Base-by-base conservation (phyloP, 2,888 invertebrate species). In the Mythimna albipuncta region DNA sequence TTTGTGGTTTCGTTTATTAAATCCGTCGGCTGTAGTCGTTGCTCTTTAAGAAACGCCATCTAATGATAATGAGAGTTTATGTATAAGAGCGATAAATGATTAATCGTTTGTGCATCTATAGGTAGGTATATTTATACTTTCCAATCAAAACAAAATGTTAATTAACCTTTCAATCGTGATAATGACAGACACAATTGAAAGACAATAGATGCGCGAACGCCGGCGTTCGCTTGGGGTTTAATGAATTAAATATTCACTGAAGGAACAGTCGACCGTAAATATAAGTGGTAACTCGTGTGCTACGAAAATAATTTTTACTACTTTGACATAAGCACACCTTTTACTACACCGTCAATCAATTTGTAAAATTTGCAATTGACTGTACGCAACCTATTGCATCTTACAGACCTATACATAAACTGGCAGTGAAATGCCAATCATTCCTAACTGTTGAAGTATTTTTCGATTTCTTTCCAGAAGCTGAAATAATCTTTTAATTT, bases 1-100 rank as follows among this genome's bases (percentile, higher is more conserved):
- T 66, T 70, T 69, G 55, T 62, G 72, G 44, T 67, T 66, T 77
- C 54, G 11, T 57, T 63, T 62, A 50, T 79, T 65, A 58, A 64
- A 52, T 67, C 26, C 21, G 38, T 57, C 62, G 21, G n/a, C n/a
- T 21, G 57, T 26, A 47, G 55, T 41, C 62, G 32, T 66, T 66
- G 41, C 50, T 21, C 19, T 41, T 63, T 47, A 63, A 54, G 47
- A 35, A 64, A 35, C 10, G 13, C 19, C 52, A 64, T 26, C 38
- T 61, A 44, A 65, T 54, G 26, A 79, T 64, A 19, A 13, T 52
- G 13, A 38, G 63, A 32, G 19, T 61, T 64, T 55, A 19, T 55
- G 26, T 16, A 21, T 52, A 59, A 32, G 3, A 77, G 47, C 52
- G 26, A 41, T 62, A 54, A 62, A 54, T 80, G 68, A 75, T 79